Base-by-base conservation (phyloP, 1,140 invertebrate genomes). In the Bombus breviceps region DNA sequence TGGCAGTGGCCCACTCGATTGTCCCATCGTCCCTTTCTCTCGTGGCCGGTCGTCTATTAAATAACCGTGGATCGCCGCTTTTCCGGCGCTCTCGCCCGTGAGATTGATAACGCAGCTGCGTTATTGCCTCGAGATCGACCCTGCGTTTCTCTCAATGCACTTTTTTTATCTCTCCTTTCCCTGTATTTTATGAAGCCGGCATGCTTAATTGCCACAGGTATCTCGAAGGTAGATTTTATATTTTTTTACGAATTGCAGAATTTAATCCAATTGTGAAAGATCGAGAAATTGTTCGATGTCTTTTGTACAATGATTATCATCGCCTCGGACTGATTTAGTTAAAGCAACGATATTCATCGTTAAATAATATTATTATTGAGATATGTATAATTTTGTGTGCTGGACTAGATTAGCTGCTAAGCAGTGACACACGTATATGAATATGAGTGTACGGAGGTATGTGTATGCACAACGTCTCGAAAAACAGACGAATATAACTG, bases 41-140 rank as follows among this genome's bases (percentile, higher is more conserved):
- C 74, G 3, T 34, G 0, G 22, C 6, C 73, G 15, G 15, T 47
- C 32, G 74, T 59, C 74, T 59, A 76, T 76, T 59, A 76, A 76
- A 76, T 76, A 76, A 76, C 74, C 43, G 34, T 76, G 74, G 13
- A 75, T 57, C 41, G 47, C 41, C 43, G 73, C 41, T 75, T 75
- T 75, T 75, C 47, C 73, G 32, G 6, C 25, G 47, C 74, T 76
- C 6, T 57, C 47, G 34, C 12, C n/a, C 34, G 73, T 57, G 74
- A 76, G 74, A 76, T 76, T 28, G 74, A 76, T 57, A 32, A 75
- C 34, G 25, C 34, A 5, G 34, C 32, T 18, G 41, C 73, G 73
- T 75, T 75, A 53, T 75, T 75, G 39, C 73, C 73, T 74, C 37
- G 37, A 71, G 37, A 41, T 71, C 69, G 69, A 71, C 37, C 69